phyloP scores from a whole-genome alignment of 2,113 vertebrate species.

The Gnathonemus longibarbis region DNA sequence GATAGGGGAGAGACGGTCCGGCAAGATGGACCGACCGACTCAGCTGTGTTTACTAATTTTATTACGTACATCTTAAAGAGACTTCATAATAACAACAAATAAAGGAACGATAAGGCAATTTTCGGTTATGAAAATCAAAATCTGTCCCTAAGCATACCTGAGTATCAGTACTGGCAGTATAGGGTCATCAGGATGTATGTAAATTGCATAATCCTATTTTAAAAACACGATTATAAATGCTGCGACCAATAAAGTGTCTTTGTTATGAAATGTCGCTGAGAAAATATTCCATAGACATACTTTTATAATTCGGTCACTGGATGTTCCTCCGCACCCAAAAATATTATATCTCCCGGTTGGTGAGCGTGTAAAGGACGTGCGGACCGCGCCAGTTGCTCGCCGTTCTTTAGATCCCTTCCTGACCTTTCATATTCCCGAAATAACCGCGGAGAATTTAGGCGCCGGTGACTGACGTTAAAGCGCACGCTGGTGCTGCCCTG shows the following conservation, averaged over 20 bases:
- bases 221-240: not conserved
- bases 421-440: conserved; percentile 15
- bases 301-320: not conserved
- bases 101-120: not conserved
- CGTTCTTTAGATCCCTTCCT: not conserved
- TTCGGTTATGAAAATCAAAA: not conserved
- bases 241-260: not conserved
- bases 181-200: not conserved
- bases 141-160: not conserved
- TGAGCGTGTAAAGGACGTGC: not conserved
- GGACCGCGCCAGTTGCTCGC: not conserved
- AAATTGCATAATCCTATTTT: not conserved
- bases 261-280: not conserved
- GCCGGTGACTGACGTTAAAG: not conserved
- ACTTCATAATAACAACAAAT: not conserved
- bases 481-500: not conserved
- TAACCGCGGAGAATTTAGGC: not conserved
- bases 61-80: not conserved
- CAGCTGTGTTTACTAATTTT: not conserved
- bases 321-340: not conserved
- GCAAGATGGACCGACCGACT: not conserved
- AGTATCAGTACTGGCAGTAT: not conserved
- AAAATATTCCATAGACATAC: not conserved
- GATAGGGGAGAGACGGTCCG: not conserved
- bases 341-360: not conserved